phyloP scores from a whole-genome alignment of 2,888 invertebrate species.

The Camponotus fellah region DNA sequence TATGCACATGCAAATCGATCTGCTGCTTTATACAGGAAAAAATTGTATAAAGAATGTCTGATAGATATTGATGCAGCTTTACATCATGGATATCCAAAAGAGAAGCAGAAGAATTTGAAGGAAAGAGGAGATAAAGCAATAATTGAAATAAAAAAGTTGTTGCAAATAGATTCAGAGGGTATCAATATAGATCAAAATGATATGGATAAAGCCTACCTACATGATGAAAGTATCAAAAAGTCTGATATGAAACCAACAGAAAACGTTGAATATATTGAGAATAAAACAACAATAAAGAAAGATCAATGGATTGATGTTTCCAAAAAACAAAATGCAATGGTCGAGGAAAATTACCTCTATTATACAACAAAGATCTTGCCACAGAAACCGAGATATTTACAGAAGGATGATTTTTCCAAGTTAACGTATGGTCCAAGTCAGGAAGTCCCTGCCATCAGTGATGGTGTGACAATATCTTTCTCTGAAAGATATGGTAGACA shows the following conservation, averaged over 20 bases:
- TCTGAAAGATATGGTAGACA: constrained; percentile 83
- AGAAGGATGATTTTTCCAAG: constrained; percentile 74
- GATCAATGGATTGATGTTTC: not conserved
- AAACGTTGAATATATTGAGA: not conserved
- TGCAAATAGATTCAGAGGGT: constrained; percentile 57
- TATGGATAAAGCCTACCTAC: constrained; percentile 43
- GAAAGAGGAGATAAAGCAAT: constrained; percentile 82
- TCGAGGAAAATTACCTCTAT: constrained; percentile 33
- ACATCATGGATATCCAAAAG: constrained; percentile 80
- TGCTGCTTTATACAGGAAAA: constrained; percentile 82
- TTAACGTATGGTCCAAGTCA: constrained; percentile 78
- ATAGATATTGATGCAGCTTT: constrained; percentile 83
- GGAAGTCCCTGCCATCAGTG: constrained; percentile 80
- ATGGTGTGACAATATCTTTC: constrained; percentile 79
- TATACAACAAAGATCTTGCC: constrained; percentile 38
- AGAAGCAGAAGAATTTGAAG: constrained; percentile 81
- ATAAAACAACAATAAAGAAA: not conserved
- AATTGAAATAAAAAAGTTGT: constrained; percentile 72
- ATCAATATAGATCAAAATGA: constrained; percentile 44
- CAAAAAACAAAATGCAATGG: constrained; percentile 1
- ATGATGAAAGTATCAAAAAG: constrained; percentile 17
- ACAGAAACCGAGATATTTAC: constrained; percentile 73
- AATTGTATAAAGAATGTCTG: constrained; percentile 82
- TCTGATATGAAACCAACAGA: not conserved
- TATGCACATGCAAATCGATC: constrained; percentile 84